phyloP scores from a whole-genome alignment of 2,113 vertebrate species.

The Chaenogobius annularis region DNA sequence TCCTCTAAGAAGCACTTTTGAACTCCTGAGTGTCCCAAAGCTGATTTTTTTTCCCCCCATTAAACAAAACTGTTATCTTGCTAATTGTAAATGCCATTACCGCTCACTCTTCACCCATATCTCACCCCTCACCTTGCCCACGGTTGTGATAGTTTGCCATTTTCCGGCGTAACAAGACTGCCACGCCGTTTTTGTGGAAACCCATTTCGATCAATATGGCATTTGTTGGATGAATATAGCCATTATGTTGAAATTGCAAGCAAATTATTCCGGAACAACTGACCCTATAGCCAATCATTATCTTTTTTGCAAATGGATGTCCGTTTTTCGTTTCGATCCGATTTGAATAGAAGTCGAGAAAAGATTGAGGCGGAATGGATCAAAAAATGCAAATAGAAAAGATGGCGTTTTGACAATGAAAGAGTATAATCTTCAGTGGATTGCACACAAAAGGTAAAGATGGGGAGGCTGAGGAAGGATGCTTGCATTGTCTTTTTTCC shows the following conservation, averaged over 20 bases:
- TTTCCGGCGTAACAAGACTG: not conserved
- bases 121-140: not conserved
- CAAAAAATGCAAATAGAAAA: not conserved
- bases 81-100: constrained; percentile 29
- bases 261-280: not conserved
- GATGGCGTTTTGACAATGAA: not conserved
- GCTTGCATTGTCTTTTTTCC: no score
- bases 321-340: not conserved
- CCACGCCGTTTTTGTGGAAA: not conserved
- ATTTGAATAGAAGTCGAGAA: not conserved
- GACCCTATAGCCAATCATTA: not conserved
- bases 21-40: not conserved
- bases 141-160: constrained; percentile 1
- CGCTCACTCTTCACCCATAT: constrained; percentile 5
- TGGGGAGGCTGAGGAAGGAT: no score
- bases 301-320: not conserved
- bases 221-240: not conserved
- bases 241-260: not conserved
- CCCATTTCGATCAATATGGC: not conserved
- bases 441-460: no score
- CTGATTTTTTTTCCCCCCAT: constrained; percentile 12
- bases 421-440: no score
- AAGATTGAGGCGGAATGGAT: not conserved
- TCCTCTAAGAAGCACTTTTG: constrained; percentile 1
- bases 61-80: constrained; percentile 20